Evolutionary conservation across 1,140 invertebrate species (phyloP), one percentile per base, ranked within the genome.

Genomic region (Eufriesea mexicana): DNA sequence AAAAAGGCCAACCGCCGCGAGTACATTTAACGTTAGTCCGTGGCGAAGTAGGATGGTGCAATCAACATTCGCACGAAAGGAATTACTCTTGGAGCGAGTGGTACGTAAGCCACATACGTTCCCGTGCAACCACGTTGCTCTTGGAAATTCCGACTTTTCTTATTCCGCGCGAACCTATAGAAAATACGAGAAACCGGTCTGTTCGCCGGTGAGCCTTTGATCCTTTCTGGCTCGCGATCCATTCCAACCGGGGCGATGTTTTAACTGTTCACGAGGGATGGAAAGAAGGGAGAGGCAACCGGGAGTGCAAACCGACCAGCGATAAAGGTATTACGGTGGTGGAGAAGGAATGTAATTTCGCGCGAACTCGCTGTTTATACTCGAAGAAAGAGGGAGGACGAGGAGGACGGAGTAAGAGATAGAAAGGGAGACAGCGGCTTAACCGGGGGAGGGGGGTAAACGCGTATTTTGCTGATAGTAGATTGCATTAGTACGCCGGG

Each of bases 261-360:
- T 74, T 25, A 51, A 64, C 59, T 59, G 16, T 23, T 57, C 23
- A 16, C 28, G 49, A 66, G 20, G 14, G 20, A 25, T 14, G 20
- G 61, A 42, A n/a, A 51, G 18, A 14, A 5, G 23, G 16, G 14
- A n/a, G 35, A 16, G 6, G 45, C 9, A 35, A 7, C 18, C 51
- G 2, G 18, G 7, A 42, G 42, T 25, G 20, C 18, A 64, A 54
- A n/a, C 28, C 12, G 23, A 0, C 10, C 25, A 64, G 70, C 51
- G 42, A 75, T 75, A 49, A 74, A 81, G 49, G 45, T 75, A 75
- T 62, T 61, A 49, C 73, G 57, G 23, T 20, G 20, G 28, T 18
- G 42, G 2, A 10, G 51, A 45, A 57, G 57, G 73, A 76, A 82
- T 76, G 79, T 76, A 82, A 82, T 82, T 82, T 82, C 54, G 49